These are phyloP conservation scores for Phaethornis superciliosus DNA, from an alignment of 2,113 vertebrate genomes.

Conservation along the genomic window DNA sequence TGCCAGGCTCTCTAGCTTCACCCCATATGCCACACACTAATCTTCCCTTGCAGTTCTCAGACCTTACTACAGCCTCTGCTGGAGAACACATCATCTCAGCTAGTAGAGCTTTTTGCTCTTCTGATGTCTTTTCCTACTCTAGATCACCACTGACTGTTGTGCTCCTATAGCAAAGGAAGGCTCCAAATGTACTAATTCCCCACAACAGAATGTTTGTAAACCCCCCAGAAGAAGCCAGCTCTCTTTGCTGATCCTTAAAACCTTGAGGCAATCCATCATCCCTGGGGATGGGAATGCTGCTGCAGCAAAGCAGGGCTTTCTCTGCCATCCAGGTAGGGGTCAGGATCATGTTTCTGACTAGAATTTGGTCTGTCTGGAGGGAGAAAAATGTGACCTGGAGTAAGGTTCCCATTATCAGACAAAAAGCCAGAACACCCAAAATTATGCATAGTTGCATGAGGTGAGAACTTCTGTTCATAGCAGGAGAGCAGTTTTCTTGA, in stretches of 20 bases:
- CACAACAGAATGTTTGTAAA: neutral
- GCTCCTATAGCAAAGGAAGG: neutral
- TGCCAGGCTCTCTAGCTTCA: neutral
- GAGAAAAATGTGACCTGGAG: slow-evolving; percentile 57
- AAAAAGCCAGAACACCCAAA: slow-evolving; percentile 67
- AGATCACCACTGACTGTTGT: neutral
- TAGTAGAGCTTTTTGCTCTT: neutral
- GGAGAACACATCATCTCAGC: neutral
- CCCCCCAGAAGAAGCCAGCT: neutral
- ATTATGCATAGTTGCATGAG: neutral
- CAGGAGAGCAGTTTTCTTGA: neutral
- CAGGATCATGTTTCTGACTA: slow-evolving; percentile 51
- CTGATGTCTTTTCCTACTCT: neutral
- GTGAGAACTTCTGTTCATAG: neutral
- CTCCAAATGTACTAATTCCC: neutral
- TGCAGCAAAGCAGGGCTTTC: neutral
- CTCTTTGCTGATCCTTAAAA: neutral
- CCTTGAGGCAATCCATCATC: neutral
- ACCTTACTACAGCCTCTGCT: neutral
- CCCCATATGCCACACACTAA: too few relatives aligned
- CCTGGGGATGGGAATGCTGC: neutral
- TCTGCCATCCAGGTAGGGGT: neutral
- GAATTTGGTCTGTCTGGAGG: slow-evolving; percentile 71
- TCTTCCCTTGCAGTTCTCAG: neutral
- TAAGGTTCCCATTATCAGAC: slow-evolving; percentile 68